A percentile compares a stretch with the other conserved stretches of the same genome.
Evolutionary conservation across 2,113 vertebrate species (phyloP).

Genomic region (Sisor rabdophorus): DNA sequence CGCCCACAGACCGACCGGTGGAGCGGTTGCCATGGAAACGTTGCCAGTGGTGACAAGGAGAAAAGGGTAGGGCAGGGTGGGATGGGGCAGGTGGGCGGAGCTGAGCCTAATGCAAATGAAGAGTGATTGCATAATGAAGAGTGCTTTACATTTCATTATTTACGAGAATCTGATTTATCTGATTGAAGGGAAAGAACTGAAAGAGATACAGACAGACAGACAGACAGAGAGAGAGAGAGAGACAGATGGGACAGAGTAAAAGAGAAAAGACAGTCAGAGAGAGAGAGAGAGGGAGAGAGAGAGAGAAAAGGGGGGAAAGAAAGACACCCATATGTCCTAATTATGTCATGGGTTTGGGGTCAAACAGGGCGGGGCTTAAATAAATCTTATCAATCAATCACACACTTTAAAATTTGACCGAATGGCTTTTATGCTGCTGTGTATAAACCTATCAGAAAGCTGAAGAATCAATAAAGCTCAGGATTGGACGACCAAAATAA

Average conservation of each 20-base stretch:
- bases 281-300: neutral
- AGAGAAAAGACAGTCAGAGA: constrained; percentile 21
- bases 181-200: neutral
- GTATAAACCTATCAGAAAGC: neutral
- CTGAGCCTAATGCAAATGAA: constrained; percentile 57
- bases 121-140: constrained; percentile 50
- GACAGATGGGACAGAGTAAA: constrained; percentile 7
- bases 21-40: constrained; percentile 69
- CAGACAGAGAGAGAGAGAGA: constrained; percentile 8
- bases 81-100: constrained; percentile 51
- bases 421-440: neutral
- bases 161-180: constrained; percentile 42
- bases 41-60: constrained; percentile 57
- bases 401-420: neutral
- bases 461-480: neutral
- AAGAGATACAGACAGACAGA: constrained; percentile 13
- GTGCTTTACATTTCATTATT: constrained; percentile 41
- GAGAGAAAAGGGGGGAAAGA: constrained; percentile 4
- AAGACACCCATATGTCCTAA: neutral
- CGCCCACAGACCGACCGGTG: constrained; percentile 59
- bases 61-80: constrained; percentile 46
- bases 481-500: neutral
- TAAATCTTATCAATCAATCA: neutral
- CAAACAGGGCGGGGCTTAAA: neutral
- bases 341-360: neutral